Evolutionary conservation across 2,888 invertebrate species (phyloP), one percentile per base, ranked within the genome.

Genomic region (Lordiphosa fenestrarum): DNA sequence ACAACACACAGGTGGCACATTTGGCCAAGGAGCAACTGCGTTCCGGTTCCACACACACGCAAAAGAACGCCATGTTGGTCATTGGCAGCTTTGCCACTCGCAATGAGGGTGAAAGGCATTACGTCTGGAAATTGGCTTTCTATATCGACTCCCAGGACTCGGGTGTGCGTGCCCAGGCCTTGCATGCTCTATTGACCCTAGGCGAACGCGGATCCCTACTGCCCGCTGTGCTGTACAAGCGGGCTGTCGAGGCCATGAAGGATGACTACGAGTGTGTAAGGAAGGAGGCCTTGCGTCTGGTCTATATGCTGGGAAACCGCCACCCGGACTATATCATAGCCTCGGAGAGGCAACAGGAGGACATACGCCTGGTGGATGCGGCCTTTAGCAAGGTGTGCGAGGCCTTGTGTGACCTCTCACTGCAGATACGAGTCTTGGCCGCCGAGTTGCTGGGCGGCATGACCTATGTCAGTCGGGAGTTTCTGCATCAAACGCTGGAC

Each of bases 191-290:
- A 87, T 93, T 98, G 42, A 93, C 93, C 15, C 91, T 98, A 7
- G 95, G 97, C 81, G 93, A 95, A 69, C 92, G 97, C 63, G 96
- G 96, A 0, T 93, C 96, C 64, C 92, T 92, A 52, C 89, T 98
- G n/a, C 94, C 94, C 52, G 93, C 93, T 0, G 91, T 90, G 50
- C 89, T 94, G 19, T 94, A 93, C 71, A 91, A 91, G 41, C 88
- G 91, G 13, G 93, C 95, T 23, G 95, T 94, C 73, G 90, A 91
- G 15, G 95, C 96, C 1, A 91, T 98, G 44, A 93, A 93, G 21
- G 98, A 98, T 89, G 98, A 98, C 88, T 97, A 97, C 89, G 98
- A 98, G 90, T 95, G 96, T 84, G 98, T 98, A 0, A 91, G 98
- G 51, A 93, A 95, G 82, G 95, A 95, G 41, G 97, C 96, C 0